Conservation (phyloP, 2,888 invertebrate species). For the Celastrina argiolus region DNA sequence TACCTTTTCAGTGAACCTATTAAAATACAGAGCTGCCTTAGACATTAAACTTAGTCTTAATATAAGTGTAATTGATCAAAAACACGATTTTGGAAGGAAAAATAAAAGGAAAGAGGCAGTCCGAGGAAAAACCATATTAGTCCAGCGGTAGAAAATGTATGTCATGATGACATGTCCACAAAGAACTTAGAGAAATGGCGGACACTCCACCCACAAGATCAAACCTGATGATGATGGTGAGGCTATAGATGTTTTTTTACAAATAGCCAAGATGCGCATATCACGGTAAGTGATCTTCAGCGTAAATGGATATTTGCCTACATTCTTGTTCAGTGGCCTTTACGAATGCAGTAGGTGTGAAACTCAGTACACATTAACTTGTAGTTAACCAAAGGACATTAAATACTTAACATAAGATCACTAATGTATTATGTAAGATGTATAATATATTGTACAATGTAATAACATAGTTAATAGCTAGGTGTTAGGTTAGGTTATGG, state of each 20-base stretch:
- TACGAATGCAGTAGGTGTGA: background rate
- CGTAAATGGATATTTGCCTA: constrained; percentile 23
- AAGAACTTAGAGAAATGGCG: no score
- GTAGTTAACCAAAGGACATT: background rate
- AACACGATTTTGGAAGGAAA: no score
- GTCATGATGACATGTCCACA: no score
- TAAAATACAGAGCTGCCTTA: no score
- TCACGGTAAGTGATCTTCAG: background rate
- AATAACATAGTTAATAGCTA: background rate
- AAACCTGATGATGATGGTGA: no score
- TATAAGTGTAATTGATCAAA: no score
- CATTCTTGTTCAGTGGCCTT: background rate
- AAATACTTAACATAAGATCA: constrained; percentile 2
- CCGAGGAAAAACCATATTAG: no score
- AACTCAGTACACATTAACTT: constrained; percentile 1
- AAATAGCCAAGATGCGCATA: background rate
- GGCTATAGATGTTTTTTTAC: background rate
- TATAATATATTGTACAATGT: background rate
- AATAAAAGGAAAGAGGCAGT: no score
- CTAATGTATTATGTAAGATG: constrained; percentile 7
- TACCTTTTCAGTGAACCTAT: no score
- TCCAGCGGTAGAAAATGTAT: no score
- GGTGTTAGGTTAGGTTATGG: background rate
- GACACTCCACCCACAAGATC: no score
- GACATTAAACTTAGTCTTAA: no score